These are phyloP conservation scores for Orientallactaga sibirica DNA, from an alignment of 2,797 vertebrate species.

Conservation along the genomic window DNA sequence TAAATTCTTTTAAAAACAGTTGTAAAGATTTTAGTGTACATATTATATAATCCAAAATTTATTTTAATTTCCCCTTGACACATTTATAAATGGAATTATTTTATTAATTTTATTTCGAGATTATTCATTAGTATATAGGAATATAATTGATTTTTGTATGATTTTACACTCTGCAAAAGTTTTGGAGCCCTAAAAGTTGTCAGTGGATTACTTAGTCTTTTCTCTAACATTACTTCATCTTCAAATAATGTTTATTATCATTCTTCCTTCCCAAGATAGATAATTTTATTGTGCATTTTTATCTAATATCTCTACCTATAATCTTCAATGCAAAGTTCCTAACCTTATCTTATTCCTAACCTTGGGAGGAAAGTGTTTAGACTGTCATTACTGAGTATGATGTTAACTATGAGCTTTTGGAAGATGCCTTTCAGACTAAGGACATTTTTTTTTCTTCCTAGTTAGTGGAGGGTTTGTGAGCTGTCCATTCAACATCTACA, in stretches of 20 bases:
- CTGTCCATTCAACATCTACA: background rate
- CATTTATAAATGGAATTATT: background rate
- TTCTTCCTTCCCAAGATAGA: background rate
- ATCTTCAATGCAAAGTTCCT: background rate
- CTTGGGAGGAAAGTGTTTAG: background rate
- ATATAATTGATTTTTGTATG: too few relatives aligned
- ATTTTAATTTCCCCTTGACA: background rate
- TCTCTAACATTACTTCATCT: background rate
- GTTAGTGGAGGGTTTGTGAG: background rate
- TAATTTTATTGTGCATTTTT: background rate
- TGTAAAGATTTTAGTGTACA: background rate
- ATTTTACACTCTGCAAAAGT: too few relatives aligned
- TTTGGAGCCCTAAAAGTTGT: background rate
- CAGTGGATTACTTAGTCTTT: background rate
- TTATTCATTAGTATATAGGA: background rate
- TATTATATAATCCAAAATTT: background rate
- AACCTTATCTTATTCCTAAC: background rate
- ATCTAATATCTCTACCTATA: background rate
- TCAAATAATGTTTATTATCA: constrained; percentile 16
- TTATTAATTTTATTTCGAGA: constrained; percentile 7
- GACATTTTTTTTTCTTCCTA: background rate
- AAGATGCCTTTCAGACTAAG: constrained; percentile 3
- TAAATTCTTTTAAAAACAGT: background rate
- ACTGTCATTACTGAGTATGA: background rate
- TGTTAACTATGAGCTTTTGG: background rate